Evolutionary conservation across 2,113 vertebrate genomes (phyloP), one percentile per base, ranked within the genome.

Genomic region (Marmota monax): DNA sequence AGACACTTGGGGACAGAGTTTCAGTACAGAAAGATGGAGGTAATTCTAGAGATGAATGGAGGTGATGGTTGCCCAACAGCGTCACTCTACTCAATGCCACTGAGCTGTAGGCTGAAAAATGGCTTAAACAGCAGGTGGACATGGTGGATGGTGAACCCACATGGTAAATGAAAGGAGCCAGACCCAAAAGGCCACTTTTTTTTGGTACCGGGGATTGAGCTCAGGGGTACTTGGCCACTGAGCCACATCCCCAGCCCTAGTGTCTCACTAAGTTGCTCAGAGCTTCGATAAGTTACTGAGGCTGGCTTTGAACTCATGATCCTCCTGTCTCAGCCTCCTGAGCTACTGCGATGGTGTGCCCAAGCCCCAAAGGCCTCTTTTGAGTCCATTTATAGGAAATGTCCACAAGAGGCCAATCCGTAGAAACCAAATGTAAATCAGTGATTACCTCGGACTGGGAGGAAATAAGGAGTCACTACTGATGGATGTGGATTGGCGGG

Each of bases 31-130:
- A 89, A 39, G 9, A n/a, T 13, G 45, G 37, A 85, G 48, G 37
- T 20, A 39, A 63, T 65, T 39, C 61, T 74, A 48, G 56, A 56
- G 13, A 32, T 25, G 29, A 18, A 10, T 14, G 32, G 23, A 51
- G 37, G 12, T 14, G 37, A 1, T 56, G 16, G 12, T 29, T 14
- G 27, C 2, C 12, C 13, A 56, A 9, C 23, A 22, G 0, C 39
- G 18, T 73, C 14, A 63, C 14, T 7, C 37, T 51, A 16, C 69
- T 51, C 42, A 42, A 23, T 51, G 77, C 63, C 20, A 10, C 42
- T 69, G n/a, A 94, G 61, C 32, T 48, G 29, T 42, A 23, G 14
- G 7, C 22, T 29, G 23, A 12, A 77, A 72, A 17, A 27, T 5
- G 53, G 39, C 70, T 74, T 42, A 51, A 39, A 27, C 29, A 73